phyloP scores from a whole-genome alignment of 2,888 invertebrate genomes.

The Pharmacophagus antenor region DNA sequence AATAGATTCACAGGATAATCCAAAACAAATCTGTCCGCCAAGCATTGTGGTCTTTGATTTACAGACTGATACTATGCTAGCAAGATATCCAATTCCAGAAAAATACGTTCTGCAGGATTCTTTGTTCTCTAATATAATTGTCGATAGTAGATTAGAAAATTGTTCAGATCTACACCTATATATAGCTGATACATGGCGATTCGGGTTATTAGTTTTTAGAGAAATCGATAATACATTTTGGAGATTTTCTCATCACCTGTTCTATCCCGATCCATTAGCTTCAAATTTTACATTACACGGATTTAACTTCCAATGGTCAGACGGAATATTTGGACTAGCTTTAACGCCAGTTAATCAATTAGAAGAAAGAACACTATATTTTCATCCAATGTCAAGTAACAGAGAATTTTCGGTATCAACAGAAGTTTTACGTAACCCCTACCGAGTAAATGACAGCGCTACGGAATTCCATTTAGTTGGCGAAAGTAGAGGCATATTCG shows the following conservation, averaged over 20 bases:
- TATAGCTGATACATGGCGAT: conserved; percentile 86
- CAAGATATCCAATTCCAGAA: conserved; percentile 83
- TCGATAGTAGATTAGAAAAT: conserved; percentile 81
- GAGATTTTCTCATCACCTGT: conserved; percentile 84
- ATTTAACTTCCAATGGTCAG: conserved; percentile 89
- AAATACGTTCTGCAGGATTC: conserved; percentile 84
- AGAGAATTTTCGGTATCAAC: conserved; percentile 88
- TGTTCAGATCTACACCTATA: conserved; percentile 85
- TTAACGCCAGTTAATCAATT: conserved; percentile 78
- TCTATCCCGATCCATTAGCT: conserved; percentile 86
- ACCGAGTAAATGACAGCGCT: conserved; percentile 53
- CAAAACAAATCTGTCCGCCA: conserved; percentile 87
- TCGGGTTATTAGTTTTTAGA: conserved; percentile 83
- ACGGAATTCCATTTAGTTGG: conserved; percentile 61
- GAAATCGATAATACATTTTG: conserved; percentile 81
- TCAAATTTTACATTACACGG: conserved; percentile 88
- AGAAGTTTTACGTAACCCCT: conserved; percentile 82
- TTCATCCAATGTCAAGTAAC: conserved; percentile 91
- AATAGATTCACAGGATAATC: conserved; percentile 83
- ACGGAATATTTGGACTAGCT: conserved; percentile 89
- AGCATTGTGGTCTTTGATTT: conserved; percentile 87
- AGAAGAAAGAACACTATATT: conserved; percentile 84
- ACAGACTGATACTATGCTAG: conserved; percentile 81
- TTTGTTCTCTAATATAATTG: conserved; percentile 84
- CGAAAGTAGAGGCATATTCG: conserved; percentile 79